Conservation (phyloP, 2,797 vertebrate genomes). For the Microctenopoma lineatum region DNA sequence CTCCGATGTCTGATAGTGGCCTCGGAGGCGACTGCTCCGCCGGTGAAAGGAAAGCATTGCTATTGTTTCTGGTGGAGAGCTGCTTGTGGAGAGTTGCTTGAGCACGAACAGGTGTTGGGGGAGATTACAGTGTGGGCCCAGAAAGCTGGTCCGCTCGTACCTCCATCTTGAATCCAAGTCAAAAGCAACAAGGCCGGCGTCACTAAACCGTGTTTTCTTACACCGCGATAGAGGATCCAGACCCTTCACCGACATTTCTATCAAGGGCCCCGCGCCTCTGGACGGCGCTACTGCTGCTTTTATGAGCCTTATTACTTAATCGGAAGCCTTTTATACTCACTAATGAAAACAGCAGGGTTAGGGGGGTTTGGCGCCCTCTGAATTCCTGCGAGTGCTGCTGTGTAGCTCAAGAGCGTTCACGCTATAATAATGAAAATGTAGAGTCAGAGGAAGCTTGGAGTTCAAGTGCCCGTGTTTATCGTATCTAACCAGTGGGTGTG, state of each 20-base stretch:
- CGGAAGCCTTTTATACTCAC: constrained; percentile 64
- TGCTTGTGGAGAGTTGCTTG: constrained; percentile 48
- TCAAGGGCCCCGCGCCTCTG: constrained; percentile 60
- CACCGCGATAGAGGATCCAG: constrained; percentile 44
- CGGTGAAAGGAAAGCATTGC: constrained; percentile 56
- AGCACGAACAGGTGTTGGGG: constrained; percentile 66
- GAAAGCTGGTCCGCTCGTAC: constrained; percentile 34
- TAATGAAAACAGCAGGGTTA: constrained; percentile 79
- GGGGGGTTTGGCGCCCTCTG: constrained; percentile 47
- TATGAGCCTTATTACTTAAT: constrained; percentile 65
- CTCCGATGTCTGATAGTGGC: constrained; percentile 50
- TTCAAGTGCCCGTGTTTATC: constrained; percentile 9
- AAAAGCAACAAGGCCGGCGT: constrained; percentile 69
- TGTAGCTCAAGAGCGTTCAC: neutral
- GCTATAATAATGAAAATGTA: neutral
- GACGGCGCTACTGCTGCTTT: constrained; percentile 55
- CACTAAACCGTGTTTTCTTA: constrained; percentile 45
- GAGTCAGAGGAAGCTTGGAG: neutral
- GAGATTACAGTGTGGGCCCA: constrained; percentile 61
- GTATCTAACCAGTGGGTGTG: neutral
- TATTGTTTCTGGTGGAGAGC: constrained; percentile 67
- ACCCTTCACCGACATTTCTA: constrained; percentile 71
- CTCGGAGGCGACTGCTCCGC: constrained; percentile 40
- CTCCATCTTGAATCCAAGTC: constrained; percentile 69
- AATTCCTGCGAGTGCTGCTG: constrained; percentile 58